Evolutionary conservation across 2,888 invertebrate species (phyloP).

Genomic region (Xestobium rufovillosum): DNA sequence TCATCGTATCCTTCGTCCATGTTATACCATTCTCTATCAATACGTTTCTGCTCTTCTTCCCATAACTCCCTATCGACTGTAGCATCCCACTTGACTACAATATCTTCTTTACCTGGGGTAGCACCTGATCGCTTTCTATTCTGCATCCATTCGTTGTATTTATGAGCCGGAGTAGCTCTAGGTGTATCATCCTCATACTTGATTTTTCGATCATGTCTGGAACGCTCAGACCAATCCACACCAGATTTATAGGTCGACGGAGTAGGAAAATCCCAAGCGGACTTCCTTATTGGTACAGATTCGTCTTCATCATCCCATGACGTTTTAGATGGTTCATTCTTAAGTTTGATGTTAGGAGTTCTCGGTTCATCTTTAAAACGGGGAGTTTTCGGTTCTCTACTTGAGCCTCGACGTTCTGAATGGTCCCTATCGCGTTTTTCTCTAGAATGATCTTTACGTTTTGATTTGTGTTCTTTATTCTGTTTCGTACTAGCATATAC

Average conservation of each 20-base stretch:
- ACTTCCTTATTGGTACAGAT: slow-evolving; percentile 55
- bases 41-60: slow-evolving; percentile 83
- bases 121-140: slow-evolving; percentile 59
- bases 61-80: slow-evolving; percentile 74
- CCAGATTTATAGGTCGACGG: slow-evolving; percentile 52
- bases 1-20: slow-evolving; percentile 92
- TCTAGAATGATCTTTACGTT: slow-evolving; percentile 37
- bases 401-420: slow-evolving; percentile 26
- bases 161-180: slow-evolving; percentile 80
- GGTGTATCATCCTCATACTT: slow-evolving; percentile 61
- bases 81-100: slow-evolving; percentile 53
- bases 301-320: slow-evolving; percentile 78
- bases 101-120: slow-evolving; percentile 51
- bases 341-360: slow-evolving; percentile 64
- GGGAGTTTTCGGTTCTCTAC: slow-evolving; percentile 40
- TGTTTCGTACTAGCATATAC: slow-evolving; percentile 63
- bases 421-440: slow-evolving; percentile 34
- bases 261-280: slow-evolving; percentile 91
- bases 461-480: slow-evolving; percentile 24
- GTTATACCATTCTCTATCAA: slow-evolving; percentile 96
- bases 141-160: slow-evolving; percentile 71
- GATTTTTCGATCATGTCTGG: slow-evolving; percentile 21
- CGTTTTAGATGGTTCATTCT: slow-evolving; percentile 58
- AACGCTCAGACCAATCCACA: slow-evolving; percentile 38
- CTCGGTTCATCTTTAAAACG: slow-evolving; percentile 78